Conservation (phyloP, 2,888 invertebrate genomes). For the Netelia fuscicornis region DNA sequence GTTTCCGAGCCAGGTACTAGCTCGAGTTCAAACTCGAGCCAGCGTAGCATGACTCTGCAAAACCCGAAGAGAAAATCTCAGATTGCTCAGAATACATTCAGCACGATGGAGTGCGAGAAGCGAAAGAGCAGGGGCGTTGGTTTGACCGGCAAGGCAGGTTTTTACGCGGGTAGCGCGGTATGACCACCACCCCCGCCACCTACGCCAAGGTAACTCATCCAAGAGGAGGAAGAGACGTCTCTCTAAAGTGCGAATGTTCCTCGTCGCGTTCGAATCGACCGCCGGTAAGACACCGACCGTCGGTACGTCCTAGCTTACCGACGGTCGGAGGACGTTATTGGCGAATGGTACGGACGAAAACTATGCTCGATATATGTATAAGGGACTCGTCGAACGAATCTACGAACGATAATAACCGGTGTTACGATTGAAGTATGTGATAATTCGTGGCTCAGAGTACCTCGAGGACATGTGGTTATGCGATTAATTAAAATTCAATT, state of each 20-base stretch:
- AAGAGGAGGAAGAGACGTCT: conserved; percentile 80
- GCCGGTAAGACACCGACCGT: conserved; percentile 26
- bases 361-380: background rate
- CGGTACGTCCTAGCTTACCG: background rate
- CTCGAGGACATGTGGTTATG: conserved; percentile 15
- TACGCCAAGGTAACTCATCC: conserved; percentile 81
- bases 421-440: conserved; percentile 54
- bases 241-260: conserved; percentile 70
- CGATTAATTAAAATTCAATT: conserved; percentile 45
- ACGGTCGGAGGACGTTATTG: background rate
- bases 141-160: conserved; percentile 76
- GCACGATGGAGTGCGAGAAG: conserved; percentile 83
- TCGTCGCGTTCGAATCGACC: background rate
- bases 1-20: conserved; percentile 83
- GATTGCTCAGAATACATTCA: conserved; percentile 83
- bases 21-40: conserved; percentile 81
- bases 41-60: conserved; percentile 83
- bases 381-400: background rate
- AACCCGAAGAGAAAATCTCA: conserved; percentile 82
- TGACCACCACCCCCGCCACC: conserved; percentile 83
- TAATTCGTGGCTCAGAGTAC: conserved; percentile 25
- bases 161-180: conserved; percentile 83
- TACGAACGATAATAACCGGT: conserved; percentile 43
- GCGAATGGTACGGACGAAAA: conserved; percentile 22
- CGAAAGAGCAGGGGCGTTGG: conserved; percentile 75